Percentiles rank a stretch among this genome's conserved stretches.
Conservation (phyloP, 1,140 invertebrate genomes). For the Physella acuta region DNA sequence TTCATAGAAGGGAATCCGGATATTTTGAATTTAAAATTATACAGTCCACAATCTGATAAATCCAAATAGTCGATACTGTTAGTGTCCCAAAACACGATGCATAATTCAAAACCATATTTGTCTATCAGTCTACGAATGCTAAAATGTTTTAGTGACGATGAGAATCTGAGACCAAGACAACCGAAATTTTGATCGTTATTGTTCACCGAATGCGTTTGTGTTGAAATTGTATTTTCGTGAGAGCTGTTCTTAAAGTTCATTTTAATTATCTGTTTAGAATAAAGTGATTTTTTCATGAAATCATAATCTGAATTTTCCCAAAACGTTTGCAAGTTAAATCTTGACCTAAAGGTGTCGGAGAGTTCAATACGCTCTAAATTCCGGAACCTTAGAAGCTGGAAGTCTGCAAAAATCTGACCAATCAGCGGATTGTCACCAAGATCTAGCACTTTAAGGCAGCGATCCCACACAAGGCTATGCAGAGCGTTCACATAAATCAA, state of each 20-base stretch:
- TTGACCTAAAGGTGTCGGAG: neutral
- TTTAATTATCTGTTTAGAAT: neutral
- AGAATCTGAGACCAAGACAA: neutral
- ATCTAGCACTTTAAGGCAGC: neutral
- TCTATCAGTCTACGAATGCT: too few relatives aligned
- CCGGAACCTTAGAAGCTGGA: neutral
- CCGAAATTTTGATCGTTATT: too few relatives aligned
- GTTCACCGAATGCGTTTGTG: too few relatives aligned
- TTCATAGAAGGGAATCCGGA: neutral
- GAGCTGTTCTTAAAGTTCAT: too few relatives aligned
- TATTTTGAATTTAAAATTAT: neutral
- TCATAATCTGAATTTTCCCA: too few relatives aligned
- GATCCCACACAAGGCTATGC: neutral
- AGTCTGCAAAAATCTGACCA: too few relatives aligned
- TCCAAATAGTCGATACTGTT: neutral
- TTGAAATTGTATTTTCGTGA: too few relatives aligned
- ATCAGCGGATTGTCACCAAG: neutral
- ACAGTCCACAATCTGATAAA: neutral
- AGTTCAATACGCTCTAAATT: neutral
- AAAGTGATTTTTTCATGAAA: too few relatives aligned
- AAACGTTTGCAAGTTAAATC: too few relatives aligned
- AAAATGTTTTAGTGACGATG: neutral
- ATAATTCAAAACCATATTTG: too few relatives aligned
- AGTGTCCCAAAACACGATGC: neutral
- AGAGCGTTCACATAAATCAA: too few relatives aligned